Evolutionary conservation across 2,888 invertebrate species (phyloP).

Genomic region (Enchytraeus crypticus): DNA sequence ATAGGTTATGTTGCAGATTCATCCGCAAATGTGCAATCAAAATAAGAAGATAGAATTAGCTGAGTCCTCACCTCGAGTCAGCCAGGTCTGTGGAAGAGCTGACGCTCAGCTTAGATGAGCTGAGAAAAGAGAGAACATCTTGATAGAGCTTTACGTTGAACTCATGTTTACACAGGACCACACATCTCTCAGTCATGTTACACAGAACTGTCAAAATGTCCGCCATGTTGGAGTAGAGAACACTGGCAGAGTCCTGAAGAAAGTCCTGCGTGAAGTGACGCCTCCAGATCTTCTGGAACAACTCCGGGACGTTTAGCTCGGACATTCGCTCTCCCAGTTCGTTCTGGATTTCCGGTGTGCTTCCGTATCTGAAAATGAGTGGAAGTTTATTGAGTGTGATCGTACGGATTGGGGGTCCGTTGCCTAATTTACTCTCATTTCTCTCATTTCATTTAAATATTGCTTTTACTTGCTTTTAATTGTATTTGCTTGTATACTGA

Average conservation of each 20-base stretch:
- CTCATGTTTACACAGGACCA: conserved; percentile 1
- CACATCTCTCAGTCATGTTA: conserved; percentile 10
- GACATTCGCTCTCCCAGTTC: not conserved
- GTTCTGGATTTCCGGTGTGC: not conserved
- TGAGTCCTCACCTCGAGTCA: no score
- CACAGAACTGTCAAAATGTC: conserved; percentile 8
- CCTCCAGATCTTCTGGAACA: conserved; percentile 8
- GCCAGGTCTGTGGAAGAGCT: no score
- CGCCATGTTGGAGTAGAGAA: not conserved
- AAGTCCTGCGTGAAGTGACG: not conserved
- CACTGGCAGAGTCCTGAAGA: not conserved
- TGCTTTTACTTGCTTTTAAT: not conserved
- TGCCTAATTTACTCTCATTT: not conserved
- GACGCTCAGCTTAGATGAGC: not conserved
- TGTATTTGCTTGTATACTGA: no score
- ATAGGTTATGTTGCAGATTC: no score
- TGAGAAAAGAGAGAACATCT: conserved; percentile 6
- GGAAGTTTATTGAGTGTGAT: no score
- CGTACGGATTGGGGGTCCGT: no score
- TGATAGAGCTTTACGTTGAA: not conserved
- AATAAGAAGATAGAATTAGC: no score
- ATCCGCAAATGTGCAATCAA: no score
- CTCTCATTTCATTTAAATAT: not conserved
- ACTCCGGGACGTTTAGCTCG: not conserved
- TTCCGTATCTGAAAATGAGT: not conserved